phyloP scores from a whole-genome alignment of 2,888 invertebrate species.

The Mesorhabditis sp. region DNA sequence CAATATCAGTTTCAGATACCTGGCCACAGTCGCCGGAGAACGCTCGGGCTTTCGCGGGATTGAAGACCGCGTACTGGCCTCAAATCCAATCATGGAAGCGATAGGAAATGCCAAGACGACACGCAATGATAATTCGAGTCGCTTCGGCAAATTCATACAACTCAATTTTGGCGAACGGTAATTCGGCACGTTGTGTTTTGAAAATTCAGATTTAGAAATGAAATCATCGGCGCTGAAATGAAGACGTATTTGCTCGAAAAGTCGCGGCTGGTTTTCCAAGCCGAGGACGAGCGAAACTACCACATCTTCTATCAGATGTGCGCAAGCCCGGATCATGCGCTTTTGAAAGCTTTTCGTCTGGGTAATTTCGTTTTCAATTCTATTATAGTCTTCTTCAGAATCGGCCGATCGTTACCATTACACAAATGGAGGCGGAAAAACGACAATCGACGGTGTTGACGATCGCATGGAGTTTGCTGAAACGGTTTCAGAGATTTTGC shows the following conservation, averaged over 20 bases:
- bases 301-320: constrained; percentile 97
- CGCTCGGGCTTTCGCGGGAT: constrained; percentile 47
- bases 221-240: constrained; percentile 88
- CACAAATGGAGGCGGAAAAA: constrained; percentile 71
- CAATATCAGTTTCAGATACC: constrained; percentile 41
- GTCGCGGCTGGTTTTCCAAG: constrained; percentile 77
- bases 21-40: constrained; percentile 46
- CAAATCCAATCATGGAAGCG: constrained; percentile 98
- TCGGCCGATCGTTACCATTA: constrained; percentile 73
- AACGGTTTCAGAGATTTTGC: constrained; percentile 63
- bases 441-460: constrained; percentile 78
- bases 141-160: constrained; percentile 72
- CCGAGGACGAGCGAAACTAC: constrained; percentile 88
- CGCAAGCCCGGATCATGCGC: constrained; percentile 65
- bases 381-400: constrained; percentile 62
- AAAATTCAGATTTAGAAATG: neutral
- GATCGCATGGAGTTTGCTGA: constrained; percentile 79
- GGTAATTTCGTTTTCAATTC: constrained; percentile 63
- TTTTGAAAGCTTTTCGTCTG: constrained; percentile 69
- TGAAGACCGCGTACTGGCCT: constrained; percentile 89
- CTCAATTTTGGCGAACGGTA: constrained; percentile 62
- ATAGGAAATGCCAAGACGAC: constrained; percentile 98
- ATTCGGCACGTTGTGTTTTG: neutral
- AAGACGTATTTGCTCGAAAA: constrained; percentile 94
- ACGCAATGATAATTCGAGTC: constrained; percentile 89